Conservation (phyloP, 1,140 invertebrate species). For the Hirudo medicinalis region DNA sequence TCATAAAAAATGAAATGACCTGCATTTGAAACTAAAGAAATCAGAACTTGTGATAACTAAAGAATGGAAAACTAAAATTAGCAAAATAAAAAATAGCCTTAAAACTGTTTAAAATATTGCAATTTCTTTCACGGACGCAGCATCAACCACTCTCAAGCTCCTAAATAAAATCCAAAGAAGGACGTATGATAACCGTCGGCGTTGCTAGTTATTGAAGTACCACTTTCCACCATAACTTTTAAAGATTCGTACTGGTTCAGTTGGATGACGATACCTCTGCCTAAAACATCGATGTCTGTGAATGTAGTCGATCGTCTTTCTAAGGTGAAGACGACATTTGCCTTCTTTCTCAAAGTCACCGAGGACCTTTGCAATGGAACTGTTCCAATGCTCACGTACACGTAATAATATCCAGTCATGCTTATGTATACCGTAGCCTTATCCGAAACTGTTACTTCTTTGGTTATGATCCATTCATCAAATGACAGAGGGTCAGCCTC, state of each 20-base stretch:
- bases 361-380: not conserved
- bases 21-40: no score
- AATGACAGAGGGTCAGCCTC: not conserved
- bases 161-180: conserved; percentile 13
- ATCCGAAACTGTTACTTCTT: not conserved
- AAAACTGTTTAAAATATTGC: no score
- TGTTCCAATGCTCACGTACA: conserved; percentile 11
- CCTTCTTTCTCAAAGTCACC: conserved; percentile 1
- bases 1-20: no score
- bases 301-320: not conserved
- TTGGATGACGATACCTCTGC: conserved; percentile 9
- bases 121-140: no score
- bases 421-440: not conserved
- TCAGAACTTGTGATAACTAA: no score
- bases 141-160: no score
- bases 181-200: conserved; percentile 4
- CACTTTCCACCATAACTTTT: not conserved
- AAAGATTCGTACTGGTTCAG: not conserved
- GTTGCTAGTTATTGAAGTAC: not conserved
- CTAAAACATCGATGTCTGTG: not conserved
- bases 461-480: not conserved
- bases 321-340: not conserved
- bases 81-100: no score
- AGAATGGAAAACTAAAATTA: no score
- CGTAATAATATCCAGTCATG: conserved; percentile 13